A percentile compares a stretch with the other conserved stretches of the same genome.
Conservation (phyloP, 2,888 invertebrate species). For the Drosophila nr. medialis region DNA sequence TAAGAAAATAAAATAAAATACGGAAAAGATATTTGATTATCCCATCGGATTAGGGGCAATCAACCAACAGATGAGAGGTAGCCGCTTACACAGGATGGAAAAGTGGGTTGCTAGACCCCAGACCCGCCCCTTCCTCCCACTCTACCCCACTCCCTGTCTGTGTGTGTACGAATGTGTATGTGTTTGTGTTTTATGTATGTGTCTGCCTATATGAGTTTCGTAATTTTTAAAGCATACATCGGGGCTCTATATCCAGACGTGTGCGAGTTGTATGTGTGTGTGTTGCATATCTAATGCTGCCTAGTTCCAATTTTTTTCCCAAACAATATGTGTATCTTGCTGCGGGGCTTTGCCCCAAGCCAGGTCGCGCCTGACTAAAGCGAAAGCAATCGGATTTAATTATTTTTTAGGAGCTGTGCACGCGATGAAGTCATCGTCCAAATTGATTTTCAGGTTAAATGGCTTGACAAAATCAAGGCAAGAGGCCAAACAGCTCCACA, state of each 20-base stretch:
- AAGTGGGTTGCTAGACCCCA: background rate
- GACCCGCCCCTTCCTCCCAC: too few relatives aligned
- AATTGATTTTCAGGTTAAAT: conserved; percentile 77
- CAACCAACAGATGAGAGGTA: conserved; percentile 48
- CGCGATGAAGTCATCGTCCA: conserved; percentile 68
- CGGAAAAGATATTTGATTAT: conserved; percentile 59
- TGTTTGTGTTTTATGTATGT: background rate
- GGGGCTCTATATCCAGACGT: conserved; percentile 21
- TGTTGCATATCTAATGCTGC: conserved; percentile 43
- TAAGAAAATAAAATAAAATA: conserved; percentile 15
- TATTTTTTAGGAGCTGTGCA: conserved; percentile 48
- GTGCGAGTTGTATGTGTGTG: conserved; percentile 26
- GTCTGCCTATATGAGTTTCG: conserved; percentile 20
- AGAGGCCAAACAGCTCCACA: conserved; percentile 9
- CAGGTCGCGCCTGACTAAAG: conserved; percentile 10
- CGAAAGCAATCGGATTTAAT: conserved; percentile 65
- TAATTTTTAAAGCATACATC: conserved; percentile 57
- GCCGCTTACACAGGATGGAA: background rate
- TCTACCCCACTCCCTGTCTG: background rate
- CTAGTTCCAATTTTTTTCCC: background rate
- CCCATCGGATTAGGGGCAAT: conserved; percentile 53
- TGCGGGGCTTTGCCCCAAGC: conserved; percentile 6
- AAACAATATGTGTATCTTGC: background rate
- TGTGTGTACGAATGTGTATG: background rate
- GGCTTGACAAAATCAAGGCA: conserved; percentile 58